phyloP scores from a whole-genome alignment of 2,888 invertebrate species.

The Aromia moschata region DNA sequence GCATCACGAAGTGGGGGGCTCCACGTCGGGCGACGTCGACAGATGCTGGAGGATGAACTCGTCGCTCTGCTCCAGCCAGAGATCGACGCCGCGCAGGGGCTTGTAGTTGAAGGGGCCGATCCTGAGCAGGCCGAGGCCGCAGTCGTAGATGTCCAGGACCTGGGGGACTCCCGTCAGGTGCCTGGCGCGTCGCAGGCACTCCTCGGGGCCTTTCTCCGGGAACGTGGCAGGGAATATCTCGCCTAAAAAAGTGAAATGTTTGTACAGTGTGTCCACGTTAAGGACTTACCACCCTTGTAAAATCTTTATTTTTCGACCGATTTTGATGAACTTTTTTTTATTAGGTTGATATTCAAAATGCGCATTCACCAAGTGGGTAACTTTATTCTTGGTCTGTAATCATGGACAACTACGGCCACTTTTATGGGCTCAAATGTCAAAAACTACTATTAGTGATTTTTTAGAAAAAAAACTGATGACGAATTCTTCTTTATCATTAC shows the following conservation, averaged over 20 bases:
- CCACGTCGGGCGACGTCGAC: conserved; percentile 91
- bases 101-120: conserved; percentile 96
- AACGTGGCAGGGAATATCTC: conserved; percentile 92
- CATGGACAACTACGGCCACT: too few relatives aligned
- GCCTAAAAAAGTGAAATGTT: conserved; percentile 64
- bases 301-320: too few relatives aligned
- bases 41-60: conserved; percentile 92
- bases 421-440: too few relatives aligned
- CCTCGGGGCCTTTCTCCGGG: conserved; percentile 92
- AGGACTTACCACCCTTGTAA: too few relatives aligned
- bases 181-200: conserved; percentile 80
- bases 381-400: too few relatives aligned
- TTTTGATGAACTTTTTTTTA: too few relatives aligned
- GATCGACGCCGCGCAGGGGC: conserved; percentile 86
- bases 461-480: too few relatives aligned
- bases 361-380: too few relatives aligned
- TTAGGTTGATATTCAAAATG: too few relatives aligned
- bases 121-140: conserved; percentile 81
- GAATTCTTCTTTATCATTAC: too few relatives aligned
- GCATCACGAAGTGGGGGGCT: conserved; percentile 90
- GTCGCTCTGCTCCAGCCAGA: conserved; percentile 90
- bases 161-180: conserved; percentile 86
- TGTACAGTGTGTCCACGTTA: too few relatives aligned
- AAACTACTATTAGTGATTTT: too few relatives aligned
- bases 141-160: conserved; percentile 90